phyloP scores from a whole-genome alignment of 2,797 vertebrate species.

The Arnoldichthys spilopterus region DNA sequence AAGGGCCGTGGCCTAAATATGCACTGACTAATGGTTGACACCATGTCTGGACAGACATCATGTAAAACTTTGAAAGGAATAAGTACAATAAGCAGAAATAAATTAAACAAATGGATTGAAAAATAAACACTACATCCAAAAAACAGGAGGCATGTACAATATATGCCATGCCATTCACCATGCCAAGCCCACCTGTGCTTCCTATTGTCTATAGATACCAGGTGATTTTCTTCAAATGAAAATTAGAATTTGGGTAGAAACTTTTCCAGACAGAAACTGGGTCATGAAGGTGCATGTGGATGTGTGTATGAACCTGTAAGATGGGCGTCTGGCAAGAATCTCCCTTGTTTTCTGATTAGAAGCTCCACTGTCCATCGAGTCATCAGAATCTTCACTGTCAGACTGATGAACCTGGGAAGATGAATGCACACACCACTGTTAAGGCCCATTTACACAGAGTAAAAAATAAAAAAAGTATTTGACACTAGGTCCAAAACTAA shows the following conservation, averaged over 20 bases:
- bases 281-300: neutral
- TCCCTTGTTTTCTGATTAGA: slow-evolving; percentile 97
- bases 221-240: neutral
- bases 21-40: too few species aligned
- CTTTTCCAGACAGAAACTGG: neutral
- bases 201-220: neutral
- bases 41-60: too few species aligned
- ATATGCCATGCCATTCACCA: neutral
- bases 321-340: slow-evolving; percentile 95
- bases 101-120: neutral
- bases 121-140: neutral
- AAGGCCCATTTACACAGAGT: neutral
- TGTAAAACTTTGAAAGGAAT: neutral
- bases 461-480: too few species aligned
- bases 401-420: slow-evolving; percentile 36
- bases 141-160: neutral
- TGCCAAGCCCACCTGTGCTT: neutral
- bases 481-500: too few species aligned
- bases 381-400: slow-evolving; percentile 80
- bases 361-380: slow-evolving; percentile 97
- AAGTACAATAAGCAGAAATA: neutral
- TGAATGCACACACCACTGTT: neutral
- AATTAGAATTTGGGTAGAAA: neutral
- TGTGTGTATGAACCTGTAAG: slow-evolving; percentile 85
- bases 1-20: too few species aligned